phyloP scores from a whole-genome alignment of 2,888 invertebrate species.

The Tenthredo distinguenda region DNA sequence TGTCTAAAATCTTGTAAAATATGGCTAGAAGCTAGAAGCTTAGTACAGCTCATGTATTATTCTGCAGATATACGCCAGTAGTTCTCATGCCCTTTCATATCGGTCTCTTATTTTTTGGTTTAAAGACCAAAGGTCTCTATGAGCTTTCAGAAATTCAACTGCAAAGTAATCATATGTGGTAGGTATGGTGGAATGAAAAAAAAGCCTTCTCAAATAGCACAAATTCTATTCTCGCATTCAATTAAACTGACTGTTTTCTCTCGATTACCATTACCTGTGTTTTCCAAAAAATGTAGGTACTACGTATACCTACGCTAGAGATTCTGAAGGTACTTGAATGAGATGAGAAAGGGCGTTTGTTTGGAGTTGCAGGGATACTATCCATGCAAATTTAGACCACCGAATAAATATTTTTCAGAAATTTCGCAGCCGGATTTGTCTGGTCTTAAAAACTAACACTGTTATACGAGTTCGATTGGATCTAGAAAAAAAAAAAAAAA shows the following conservation, averaged over 20 bases:
- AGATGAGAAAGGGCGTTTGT: constrained; percentile 21
- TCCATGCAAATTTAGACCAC: constrained; percentile 34
- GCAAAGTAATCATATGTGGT: neutral
- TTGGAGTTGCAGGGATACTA: constrained; percentile 26
- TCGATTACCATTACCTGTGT: neutral
- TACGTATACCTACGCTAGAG: neutral
- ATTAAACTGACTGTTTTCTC: neutral
- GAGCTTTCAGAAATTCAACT: neutral
- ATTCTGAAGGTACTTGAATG: neutral
- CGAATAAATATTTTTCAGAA: constrained; percentile 34
- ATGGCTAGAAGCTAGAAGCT: constrained; percentile 20
- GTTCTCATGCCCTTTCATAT: neutral
- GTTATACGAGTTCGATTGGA: neutral
- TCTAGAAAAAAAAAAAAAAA: neutral
- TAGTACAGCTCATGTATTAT: constrained; percentile 23
- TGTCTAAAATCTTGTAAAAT: constrained; percentile 35
- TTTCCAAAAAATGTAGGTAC: neutral
- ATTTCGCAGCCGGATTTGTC: neutral
- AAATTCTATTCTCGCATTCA: neutral
- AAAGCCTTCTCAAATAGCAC: neutral
- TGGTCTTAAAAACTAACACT: neutral
- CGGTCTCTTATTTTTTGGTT: neutral
- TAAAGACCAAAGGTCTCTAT: neutral
- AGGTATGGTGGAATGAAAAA: neutral
- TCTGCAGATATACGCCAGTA: neutral